phyloP scores from a whole-genome alignment of 2,113 vertebrate genomes.

The Triplophysa siluroides region DNA sequence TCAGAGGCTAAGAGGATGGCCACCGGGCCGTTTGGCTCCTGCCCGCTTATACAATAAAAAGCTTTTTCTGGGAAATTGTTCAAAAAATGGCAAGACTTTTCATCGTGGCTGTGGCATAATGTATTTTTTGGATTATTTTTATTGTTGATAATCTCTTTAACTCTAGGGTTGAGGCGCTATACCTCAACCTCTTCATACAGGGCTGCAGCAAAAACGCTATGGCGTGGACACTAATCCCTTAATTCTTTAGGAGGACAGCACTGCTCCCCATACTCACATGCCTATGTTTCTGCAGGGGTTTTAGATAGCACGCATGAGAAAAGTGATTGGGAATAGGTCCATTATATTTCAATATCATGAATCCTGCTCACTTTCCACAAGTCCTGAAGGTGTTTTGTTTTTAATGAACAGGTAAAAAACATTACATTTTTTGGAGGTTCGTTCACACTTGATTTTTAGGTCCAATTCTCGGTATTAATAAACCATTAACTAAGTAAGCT shows the following conservation, averaged over 20 bases:
- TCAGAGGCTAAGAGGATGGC: conserved; percentile 76
- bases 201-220: conserved; percentile 62
- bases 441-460: no score
- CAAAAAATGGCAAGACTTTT: conserved; percentile 65
- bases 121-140: conserved; percentile 80
- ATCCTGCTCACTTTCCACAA: no score
- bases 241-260: conserved; percentile 54
- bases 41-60: conserved; percentile 82
- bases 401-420: no score
- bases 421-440: no score
- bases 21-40: conserved; percentile 61
- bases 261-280: conserved; percentile 44
- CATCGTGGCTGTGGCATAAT: conserved; percentile 60
- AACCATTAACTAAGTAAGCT: no score
- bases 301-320: conserved; percentile 30
- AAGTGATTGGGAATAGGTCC: conserved; percentile 63
- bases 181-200: conserved; percentile 65
- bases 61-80: conserved; percentile 80
- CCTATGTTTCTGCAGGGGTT: conserved; percentile 27
- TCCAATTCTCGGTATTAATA: no score
- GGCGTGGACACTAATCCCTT: conserved; percentile 70
- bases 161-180: conserved; percentile 66
- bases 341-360: not conserved
- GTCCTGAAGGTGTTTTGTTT: no score
- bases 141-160: conserved; percentile 84